Percentiles rank a stretch among this genome's conserved stretches.
phyloP scores from a whole-genome alignment of 1,140 invertebrate species.

The Drosophila athabasca region DNA sequence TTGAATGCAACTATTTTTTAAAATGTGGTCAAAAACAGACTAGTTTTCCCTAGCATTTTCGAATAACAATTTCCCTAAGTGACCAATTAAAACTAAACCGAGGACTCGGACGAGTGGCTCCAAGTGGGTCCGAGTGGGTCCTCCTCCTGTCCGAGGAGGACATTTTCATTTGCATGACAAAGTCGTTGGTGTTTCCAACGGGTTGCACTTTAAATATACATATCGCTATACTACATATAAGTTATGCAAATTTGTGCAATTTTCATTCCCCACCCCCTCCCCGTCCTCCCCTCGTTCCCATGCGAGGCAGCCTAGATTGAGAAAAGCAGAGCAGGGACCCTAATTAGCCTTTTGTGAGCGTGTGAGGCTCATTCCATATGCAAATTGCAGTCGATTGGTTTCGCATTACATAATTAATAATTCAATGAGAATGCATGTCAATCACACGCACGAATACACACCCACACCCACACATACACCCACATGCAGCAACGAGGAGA shows the following conservation, averaged over 20 bases:
- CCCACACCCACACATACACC: not conserved
- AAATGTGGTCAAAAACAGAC: conserved; percentile 28
- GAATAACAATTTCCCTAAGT: conserved; percentile 40
- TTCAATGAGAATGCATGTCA: conserved; percentile 75
- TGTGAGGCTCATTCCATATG: conserved; percentile 71
- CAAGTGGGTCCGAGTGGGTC: too few species aligned
- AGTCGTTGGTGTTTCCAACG: too few species aligned
- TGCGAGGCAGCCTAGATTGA: not conserved
- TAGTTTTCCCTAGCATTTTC: conserved; percentile 43
- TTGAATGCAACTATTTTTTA: not conserved
- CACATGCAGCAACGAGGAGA: too few species aligned
- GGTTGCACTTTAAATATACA: conserved; percentile 50
- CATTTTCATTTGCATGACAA: too few species aligned
- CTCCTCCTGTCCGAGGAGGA: too few species aligned
- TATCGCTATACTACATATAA: conserved; percentile 17
- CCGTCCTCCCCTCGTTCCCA: not conserved
- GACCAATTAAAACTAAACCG: conserved; percentile 37
- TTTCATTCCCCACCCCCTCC: conserved; percentile 35
- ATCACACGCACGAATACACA: conserved; percentile 58
- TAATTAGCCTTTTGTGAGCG: conserved; percentile 65
- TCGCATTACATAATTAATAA: conserved; percentile 81
- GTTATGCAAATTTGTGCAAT: conserved; percentile 72
- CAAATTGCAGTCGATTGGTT: conserved; percentile 78
- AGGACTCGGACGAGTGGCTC: too few species aligned
- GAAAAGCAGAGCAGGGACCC: conserved; percentile 18